A percentile compares a stretch with the other conserved stretches of the same genome.
These are phyloP conservation scores for Tichodroma muraria DNA, from an alignment of 2,113 vertebrate genomes.

Conservation along the genomic window DNA sequence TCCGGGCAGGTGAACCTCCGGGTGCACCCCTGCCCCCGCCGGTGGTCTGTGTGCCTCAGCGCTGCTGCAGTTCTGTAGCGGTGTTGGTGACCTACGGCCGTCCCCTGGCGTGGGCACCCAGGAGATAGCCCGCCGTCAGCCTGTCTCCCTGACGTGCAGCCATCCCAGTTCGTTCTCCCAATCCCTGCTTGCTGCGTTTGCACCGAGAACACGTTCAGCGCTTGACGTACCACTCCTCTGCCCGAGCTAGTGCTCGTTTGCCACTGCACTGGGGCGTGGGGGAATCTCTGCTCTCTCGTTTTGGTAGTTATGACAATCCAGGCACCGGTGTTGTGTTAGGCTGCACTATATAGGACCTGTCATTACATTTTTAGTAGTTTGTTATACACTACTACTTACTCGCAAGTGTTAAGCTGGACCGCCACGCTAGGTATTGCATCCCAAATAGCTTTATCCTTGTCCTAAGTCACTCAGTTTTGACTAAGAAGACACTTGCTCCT, in stretches of 20 bases:
- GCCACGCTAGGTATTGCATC: background rate
- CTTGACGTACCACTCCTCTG: background rate
- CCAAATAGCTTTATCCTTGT: background rate
- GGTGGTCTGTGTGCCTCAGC: background rate
- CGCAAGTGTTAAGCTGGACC: background rate
- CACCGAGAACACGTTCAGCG: background rate
- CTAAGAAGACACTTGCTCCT: background rate
- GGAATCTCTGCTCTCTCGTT: background rate
- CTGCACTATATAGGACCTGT: background rate
- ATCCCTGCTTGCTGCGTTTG: background rate
- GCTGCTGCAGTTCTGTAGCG: background rate
- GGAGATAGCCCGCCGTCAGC: background rate
- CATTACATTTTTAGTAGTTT: background rate
- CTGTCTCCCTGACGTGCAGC: background rate
- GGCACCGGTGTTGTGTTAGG: background rate
- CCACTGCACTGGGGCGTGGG: background rate
- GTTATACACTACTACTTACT: background rate
- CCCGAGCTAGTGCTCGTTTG: background rate
- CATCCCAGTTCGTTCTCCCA: background rate
- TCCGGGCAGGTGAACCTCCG: background rate
- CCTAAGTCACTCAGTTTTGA: background rate
- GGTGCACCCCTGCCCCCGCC: background rate
- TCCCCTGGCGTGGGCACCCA: background rate
- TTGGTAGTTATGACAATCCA: background rate
- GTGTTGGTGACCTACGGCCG: background rate